These are phyloP conservation scores for Rhipidura dahli DNA, from an alignment of 2,113 vertebrate genomes.

Conservation along the genomic window DNA sequence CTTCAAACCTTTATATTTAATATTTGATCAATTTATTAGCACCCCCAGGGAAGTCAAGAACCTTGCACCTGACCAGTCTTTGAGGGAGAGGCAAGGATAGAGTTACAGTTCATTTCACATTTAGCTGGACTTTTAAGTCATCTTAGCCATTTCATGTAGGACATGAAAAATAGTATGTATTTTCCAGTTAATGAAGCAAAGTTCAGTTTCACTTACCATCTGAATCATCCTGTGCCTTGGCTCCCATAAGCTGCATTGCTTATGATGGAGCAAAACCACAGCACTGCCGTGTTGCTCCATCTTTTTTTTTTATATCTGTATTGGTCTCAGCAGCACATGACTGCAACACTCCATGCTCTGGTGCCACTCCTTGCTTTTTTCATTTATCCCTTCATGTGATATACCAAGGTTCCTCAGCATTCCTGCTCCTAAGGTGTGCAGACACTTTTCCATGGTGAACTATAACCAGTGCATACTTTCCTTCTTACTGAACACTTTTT, in stretches of 20 bases:
- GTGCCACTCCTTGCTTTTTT: background rate
- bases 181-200: background rate
- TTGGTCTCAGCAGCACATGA: background rate
- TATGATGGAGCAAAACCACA: background rate
- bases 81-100: background rate
- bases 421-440: background rate
- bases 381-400: background rate
- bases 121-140: background rate
- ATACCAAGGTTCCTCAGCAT: background rate
- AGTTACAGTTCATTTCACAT: background rate
- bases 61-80: background rate
- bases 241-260: background rate
- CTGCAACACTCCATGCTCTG: background rate
- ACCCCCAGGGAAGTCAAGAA: background rate
- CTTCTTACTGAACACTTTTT: background rate
- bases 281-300: background rate
- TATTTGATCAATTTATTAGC: background rate
- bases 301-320: background rate
- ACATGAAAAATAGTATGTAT: background rate
- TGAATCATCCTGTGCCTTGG: background rate
- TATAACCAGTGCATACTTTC: background rate
- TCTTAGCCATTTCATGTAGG: background rate
- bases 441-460: background rate
- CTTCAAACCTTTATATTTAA: background rate
- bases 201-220: background rate